Conservation (phyloP, 2,888 invertebrate species). For the Tenthredo mesomela region DNA sequence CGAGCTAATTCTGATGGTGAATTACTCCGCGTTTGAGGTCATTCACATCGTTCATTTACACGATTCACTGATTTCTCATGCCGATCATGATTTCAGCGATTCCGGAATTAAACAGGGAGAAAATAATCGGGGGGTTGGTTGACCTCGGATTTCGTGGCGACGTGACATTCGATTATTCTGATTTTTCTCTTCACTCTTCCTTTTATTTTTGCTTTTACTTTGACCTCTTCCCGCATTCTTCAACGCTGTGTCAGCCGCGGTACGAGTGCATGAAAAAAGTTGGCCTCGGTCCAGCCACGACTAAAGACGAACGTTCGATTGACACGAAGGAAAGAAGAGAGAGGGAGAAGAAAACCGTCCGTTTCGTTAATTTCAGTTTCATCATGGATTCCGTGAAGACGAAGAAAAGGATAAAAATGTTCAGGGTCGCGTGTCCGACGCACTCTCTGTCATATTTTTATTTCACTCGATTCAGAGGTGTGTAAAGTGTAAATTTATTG, state of each 20-base stretch:
- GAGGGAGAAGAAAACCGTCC: not conserved
- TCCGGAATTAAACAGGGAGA: not conserved
- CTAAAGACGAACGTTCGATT: conserved; percentile 16
- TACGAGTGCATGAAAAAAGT: not conserved
- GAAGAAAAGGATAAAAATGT: conserved; percentile 18
- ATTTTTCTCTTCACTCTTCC: not conserved
- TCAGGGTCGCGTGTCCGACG: conserved; percentile 26
- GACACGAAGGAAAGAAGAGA: not conserved
- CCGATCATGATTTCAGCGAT: not conserved
- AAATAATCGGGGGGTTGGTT: not conserved
- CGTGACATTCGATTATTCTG: not conserved
- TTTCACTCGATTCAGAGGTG: not conserved
- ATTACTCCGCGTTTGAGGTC: not conserved
- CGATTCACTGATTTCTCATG: not conserved
- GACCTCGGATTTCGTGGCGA: not conserved
- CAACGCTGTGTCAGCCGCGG: not conserved
- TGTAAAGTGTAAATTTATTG: not conserved
- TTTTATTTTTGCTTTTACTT: not conserved
- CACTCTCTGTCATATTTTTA: not conserved
- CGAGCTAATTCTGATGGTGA: not conserved
- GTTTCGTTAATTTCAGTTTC: conserved; percentile 16
- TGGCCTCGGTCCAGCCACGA: conserved; percentile 1
- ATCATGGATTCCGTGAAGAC: conserved; percentile 34
- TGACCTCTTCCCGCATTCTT: conserved; percentile 1
- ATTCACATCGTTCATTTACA: not conserved